Base-by-base conservation (phyloP, 2,888 invertebrate species). In the Conus canariensis region DNA sequence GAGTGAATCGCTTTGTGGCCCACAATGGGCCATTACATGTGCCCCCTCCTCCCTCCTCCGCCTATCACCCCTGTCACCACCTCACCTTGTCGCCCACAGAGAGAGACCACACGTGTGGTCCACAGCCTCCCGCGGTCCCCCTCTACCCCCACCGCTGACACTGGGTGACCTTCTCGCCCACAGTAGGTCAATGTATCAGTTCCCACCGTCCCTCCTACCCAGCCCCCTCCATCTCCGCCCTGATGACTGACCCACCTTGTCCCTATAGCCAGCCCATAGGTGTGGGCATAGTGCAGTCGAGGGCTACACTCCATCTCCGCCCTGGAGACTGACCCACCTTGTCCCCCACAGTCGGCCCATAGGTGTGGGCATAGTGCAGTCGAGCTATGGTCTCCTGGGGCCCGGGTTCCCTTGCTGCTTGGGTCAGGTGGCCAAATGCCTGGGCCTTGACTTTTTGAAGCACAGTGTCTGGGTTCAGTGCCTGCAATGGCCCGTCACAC, bases 321-420 rank as follows among this genome's bases (percentile, higher is more conserved):
- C 45, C 45, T 45, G 45, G 45, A 3, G 14, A 82, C 82, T 10
- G 56, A 56, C 83, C 91, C 92, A 95, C 95, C 94, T 95, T 95
- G 90, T 96, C 96, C 10, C 96, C 95, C 8, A 92, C 92, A 16
- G 96, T 96, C 12, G 96, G 96, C 22, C 96, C 96, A 90, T 94
- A 96, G 60, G 93, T 94, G 77, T 93, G 92, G 10, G 94, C 93
- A 89, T 96, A 96, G 16, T 92, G 90, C 77, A 90, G 92, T 9
- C 95, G 90, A 4, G 94, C 89, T 16, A 96, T 92, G 6, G 90
- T 91, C 60, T 91, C 91, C 58, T 70, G 74, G 25, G 88, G 88
- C 25, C 86, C 91, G 6, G 90, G 60, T 56, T 90, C 74, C 14
- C 92, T 82, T 0, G 85, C 77, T 16, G 93, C 94, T 93, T 94